These are phyloP conservation scores for Cephalopterus ornatus DNA, from an alignment of 2,113 vertebrate genomes.

Conservation along the genomic window DNA sequence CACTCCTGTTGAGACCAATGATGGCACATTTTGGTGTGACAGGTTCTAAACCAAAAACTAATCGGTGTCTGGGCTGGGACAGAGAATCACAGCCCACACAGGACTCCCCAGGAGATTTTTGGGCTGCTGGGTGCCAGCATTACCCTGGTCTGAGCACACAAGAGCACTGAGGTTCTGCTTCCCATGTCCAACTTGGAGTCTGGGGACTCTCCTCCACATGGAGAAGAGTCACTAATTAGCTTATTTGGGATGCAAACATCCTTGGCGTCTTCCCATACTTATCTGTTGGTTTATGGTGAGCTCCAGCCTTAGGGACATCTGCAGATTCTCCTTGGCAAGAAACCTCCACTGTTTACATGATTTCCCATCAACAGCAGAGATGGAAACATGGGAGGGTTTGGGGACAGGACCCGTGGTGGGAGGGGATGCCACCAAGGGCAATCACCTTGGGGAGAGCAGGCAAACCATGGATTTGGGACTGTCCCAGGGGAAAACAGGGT, in stretches of 20 bases:
- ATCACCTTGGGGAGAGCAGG: background rate
- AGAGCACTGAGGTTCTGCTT: background rate
- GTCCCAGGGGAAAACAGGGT: background rate
- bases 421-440: background rate
- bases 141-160: rapidly evolving
- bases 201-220: rapidly evolving
- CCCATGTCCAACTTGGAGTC: background rate
- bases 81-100: background rate
- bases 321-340: background rate
- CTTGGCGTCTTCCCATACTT: background rate
- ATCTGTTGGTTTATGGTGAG: slow-evolving; percentile 6
- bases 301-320: slow-evolving; percentile 42
- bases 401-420: background rate
- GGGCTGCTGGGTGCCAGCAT: too few species aligned
- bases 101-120: background rate
- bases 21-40: rapidly evolving
- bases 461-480: background rate
- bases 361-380: background rate
- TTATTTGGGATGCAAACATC: slow-evolving; percentile 12
- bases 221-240: background rate
- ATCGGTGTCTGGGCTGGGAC: too few species aligned
- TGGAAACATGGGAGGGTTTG: background rate
- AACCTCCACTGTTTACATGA: background rate
- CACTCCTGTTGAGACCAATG: rapidly evolving
- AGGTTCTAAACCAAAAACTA: rapidly evolving